A percentile compares a stretch with the other conserved stretches of the same genome.
Conservation (phyloP, 2,888 invertebrate species). For the Pammene aurita region DNA sequence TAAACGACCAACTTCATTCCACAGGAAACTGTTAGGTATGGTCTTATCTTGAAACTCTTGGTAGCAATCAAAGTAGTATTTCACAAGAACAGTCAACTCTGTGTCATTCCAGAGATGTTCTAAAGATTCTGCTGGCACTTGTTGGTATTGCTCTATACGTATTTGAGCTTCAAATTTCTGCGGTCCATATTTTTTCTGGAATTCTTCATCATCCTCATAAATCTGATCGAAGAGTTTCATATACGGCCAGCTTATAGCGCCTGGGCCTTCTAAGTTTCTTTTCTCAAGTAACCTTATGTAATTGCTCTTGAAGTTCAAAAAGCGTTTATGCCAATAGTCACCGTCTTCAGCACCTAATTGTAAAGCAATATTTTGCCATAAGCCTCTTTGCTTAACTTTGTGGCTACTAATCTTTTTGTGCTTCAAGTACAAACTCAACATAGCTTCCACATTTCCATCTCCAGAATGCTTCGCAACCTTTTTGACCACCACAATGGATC, state of each 20-base stretch:
- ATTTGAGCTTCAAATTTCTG: not conserved
- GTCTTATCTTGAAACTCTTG: constrained; percentile 71
- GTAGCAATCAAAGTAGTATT: constrained; percentile 73
- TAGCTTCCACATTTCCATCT: constrained; percentile 65
- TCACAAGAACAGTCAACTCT: constrained; percentile 67
- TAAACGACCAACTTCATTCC: constrained; percentile 73
- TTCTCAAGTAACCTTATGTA: constrained; percentile 67
- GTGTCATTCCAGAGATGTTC: constrained; percentile 61
- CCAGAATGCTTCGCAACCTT: constrained; percentile 48
- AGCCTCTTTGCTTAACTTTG: constrained; percentile 59
- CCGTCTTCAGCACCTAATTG: constrained; percentile 69
- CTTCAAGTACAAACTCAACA: constrained; percentile 68
- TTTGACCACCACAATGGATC: constrained; percentile 52
- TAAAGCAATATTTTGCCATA: constrained; percentile 71
- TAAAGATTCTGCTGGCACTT: not conserved
- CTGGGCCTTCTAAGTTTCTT: constrained; percentile 52
- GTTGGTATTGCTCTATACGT: not conserved
- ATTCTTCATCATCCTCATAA: constrained; percentile 63
- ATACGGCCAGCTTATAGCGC: constrained; percentile 68
- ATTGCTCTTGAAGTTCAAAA: constrained; percentile 73
- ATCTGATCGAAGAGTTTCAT: constrained; percentile 70
- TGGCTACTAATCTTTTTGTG: constrained; percentile 62
- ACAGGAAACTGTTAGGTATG: constrained; percentile 72
- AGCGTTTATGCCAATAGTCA: constrained; percentile 74
- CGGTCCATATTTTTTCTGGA: constrained; percentile 58